Base-by-base conservation (phyloP, 1,140 invertebrate genomes). In the Achatina immaculata region DNA sequence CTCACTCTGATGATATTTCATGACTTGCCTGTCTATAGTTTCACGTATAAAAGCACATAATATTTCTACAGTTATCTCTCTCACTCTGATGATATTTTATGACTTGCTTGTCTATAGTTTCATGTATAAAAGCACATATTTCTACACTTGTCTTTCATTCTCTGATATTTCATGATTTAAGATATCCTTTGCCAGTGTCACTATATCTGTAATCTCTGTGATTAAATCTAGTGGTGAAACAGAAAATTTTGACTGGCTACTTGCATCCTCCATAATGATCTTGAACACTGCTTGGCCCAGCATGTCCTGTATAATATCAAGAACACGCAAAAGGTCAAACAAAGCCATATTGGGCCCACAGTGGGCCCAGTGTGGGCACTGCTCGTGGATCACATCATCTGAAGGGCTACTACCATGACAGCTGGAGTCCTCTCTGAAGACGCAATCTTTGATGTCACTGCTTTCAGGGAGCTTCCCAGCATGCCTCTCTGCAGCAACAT, bases 311-410 rank as follows among this genome's bases (percentile, higher is more conserved):
- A 78, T 36, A 51, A 78, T 45, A 31, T 43, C 62, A 19, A 65
- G 36, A 28, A 78, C 45, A 42, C 75, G 75, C 6, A 24, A 34
- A 4, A 78, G 4, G 28, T 78, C 75, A 66, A 78, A 78, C 31
- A 78, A 43, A 19, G 75, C 75, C 31, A 78, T 24, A 43, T 66
- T 38, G 11, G 55, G 75, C 11, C 75, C 75, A 19, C 55, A 42
- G 62, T 78, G 75, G 43, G 75, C 55, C 75, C 75, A 78, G 28
- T 78, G 75, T 65, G 75, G 75, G 40, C 75, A 78, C 19, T 28
- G 4, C 6, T 65, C 2, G 66, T 78, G 75, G 4, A 55, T 68
- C 9, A n/a, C n/a, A n/a, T n/a, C n/a, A 16, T 55, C 51, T n/a
- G n/a, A n/a, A n/a, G n/a, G n/a, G 14, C 51, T 16, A 55, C 51